These are phyloP conservation scores for Trichopria drosophilae DNA, from an alignment of 2,888 invertebrate species.

Conservation along the genomic window DNA sequence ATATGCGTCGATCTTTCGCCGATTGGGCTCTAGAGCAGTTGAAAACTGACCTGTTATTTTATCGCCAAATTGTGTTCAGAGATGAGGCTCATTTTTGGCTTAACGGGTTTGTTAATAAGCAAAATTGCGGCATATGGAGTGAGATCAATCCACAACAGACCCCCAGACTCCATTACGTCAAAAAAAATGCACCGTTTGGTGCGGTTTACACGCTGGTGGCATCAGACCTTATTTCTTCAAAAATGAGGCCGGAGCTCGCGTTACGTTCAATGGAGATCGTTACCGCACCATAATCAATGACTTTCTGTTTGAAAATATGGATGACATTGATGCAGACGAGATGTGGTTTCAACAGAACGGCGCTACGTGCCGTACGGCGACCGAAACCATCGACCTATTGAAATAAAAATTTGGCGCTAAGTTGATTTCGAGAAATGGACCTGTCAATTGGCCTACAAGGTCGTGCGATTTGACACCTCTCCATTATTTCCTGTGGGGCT, in stretches of 20 bases:
- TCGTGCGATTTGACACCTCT: too few species aligned
- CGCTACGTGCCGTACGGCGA: slow-evolving; percentile 18
- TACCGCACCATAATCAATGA: slow-evolving; percentile 11
- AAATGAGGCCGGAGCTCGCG: slow-evolving; percentile 40
- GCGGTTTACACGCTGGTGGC: slow-evolving; percentile 41
- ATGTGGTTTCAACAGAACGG: slow-evolving; percentile 22
- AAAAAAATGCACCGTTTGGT: slow-evolving; percentile 7
- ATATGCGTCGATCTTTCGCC: not conserved
- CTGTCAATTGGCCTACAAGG: slow-evolving; percentile 10
- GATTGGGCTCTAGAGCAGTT: slow-evolving; percentile 12
- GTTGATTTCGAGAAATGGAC: slow-evolving; percentile 6
- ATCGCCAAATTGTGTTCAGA: slow-evolving; percentile 7
- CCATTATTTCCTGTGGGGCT: too few species aligned
- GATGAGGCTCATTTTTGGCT: too few species aligned
- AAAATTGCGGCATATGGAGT: not conserved
- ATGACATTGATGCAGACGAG: slow-evolving; percentile 4
- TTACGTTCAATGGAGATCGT: too few species aligned
- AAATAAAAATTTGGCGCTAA: not conserved
- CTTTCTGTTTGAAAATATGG: slow-evolving; percentile 8
- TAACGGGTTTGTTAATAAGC: too few species aligned
- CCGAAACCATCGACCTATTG: slow-evolving; percentile 12
- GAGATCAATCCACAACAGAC: not conserved
- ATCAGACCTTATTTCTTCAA: slow-evolving; percentile 49
- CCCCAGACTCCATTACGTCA: not conserved
- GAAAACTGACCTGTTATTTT: slow-evolving; percentile 8